Conservation (phyloP, 2,113 vertebrate genomes). For the Pantherophis guttatus region DNA sequence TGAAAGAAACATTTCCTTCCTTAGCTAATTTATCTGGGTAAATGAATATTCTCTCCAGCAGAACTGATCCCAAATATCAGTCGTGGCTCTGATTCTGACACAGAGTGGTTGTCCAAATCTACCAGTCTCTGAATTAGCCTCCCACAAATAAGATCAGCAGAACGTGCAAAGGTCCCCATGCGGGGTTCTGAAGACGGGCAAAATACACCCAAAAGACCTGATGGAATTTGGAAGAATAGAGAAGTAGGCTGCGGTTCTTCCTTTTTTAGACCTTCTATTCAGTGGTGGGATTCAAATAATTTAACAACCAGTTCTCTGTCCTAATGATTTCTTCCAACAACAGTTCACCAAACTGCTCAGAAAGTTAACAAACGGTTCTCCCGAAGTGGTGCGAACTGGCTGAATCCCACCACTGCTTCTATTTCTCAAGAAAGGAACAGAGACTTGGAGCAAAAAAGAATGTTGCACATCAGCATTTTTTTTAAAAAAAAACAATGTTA, state of each 20-base stretch:
- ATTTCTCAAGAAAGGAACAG: neutral
- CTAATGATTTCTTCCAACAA: too few species aligned
- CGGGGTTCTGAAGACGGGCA: neutral
- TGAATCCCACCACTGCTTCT: too few species aligned
- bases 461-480: neutral
- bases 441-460: neutral
- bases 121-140: neutral
- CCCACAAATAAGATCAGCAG: neutral
- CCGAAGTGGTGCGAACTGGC: too few species aligned
- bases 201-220: neutral
- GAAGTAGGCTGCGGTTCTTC: neutral
- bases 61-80: neutral
- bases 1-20: neutral
- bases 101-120: too few species aligned
- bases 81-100: neutral
- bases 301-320: too few species aligned
- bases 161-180: neutral
- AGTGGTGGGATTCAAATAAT: too few species aligned
- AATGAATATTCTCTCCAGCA: neutral
- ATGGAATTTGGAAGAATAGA: too few species aligned
- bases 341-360: too few species aligned
- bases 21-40: neutral
- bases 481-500: neutral
- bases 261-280: neutral
- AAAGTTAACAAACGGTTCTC: too few species aligned